A percentile compares a stretch with the other conserved stretches of the same genome.
Conservation (phyloP, 2,113 vertebrate genomes). For the Malurus melanocephalus region DNA sequence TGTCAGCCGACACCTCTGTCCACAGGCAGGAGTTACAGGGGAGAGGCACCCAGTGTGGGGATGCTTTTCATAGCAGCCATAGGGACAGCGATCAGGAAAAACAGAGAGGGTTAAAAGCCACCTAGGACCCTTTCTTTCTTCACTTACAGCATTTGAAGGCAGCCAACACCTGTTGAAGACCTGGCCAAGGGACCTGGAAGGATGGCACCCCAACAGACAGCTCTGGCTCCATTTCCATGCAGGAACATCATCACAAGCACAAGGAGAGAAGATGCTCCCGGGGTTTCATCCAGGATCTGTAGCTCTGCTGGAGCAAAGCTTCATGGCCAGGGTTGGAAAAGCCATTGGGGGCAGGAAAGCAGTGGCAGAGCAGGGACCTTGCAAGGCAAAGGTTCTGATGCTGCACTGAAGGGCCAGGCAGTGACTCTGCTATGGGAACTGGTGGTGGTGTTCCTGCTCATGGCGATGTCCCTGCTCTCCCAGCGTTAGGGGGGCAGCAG, state of each 20-base stretch:
- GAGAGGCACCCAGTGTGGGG: fast-evolving
- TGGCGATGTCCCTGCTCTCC: neutral
- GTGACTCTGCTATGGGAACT: fast-evolving
- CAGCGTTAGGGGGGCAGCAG: neutral
- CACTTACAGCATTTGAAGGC: neutral
- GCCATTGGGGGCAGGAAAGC: neutral
- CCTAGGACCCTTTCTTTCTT: neutral
- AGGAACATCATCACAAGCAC: neutral
- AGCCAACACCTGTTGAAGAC: neutral
- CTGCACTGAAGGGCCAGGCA: neutral
- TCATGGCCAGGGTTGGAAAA: neutral
- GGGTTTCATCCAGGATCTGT: neutral
- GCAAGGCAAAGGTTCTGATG: neutral
- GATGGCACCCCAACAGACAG: fast-evolving
- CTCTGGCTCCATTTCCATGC: neutral
- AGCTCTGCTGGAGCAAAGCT: neutral
- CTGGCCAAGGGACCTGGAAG: neutral
- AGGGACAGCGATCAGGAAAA: fast-evolving
- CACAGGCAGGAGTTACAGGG: neutral
- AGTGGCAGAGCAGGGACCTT: neutral
- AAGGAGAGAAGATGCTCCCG: fast-evolving
- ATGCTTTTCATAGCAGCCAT: neutral
- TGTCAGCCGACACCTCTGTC: neutral
- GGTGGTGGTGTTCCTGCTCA: fast-evolving
- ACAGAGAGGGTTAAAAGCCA: neutral